A percentile compares a stretch with the other conserved stretches of the same genome.
Evolutionary conservation across 2,797 vertebrate species (phyloP).

Genomic region (Betta splendens): DNA sequence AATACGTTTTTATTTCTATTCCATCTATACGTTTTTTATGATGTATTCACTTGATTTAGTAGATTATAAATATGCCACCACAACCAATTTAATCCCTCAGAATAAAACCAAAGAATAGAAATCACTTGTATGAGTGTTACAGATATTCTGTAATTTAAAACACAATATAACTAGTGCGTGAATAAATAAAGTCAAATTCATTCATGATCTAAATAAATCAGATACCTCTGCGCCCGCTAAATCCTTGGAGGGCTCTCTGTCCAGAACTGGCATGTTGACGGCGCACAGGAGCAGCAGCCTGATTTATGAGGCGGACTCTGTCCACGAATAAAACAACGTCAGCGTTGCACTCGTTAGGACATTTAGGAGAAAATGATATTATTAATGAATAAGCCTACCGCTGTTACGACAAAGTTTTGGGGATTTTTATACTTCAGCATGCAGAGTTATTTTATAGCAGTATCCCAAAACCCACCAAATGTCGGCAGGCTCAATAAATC

Average conservation of each 20-base stretch:
- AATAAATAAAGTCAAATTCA: not conserved
- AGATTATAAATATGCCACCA: no score
- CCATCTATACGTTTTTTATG: not conserved
- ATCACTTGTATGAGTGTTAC: not conserved
- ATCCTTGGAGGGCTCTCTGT: slow-evolving; percentile 70
- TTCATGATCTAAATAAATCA: not conserved
- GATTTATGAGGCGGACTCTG: slow-evolving; percentile 47
- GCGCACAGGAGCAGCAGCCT: slow-evolving; percentile 29
- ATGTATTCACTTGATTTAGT: not conserved
- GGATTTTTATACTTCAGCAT: slow-evolving; percentile 3
- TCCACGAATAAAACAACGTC: slow-evolving; percentile 38
- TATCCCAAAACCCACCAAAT: not conserved
- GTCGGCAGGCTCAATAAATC: not conserved
- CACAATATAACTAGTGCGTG: not conserved
- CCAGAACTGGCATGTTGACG: slow-evolving; percentile 85
- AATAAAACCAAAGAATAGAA: not conserved
- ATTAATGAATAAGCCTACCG: not conserved
- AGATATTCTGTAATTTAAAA: not conserved
- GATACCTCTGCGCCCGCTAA: slow-evolving; percentile 65
- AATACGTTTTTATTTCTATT: not conserved
- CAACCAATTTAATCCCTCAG: not conserved
- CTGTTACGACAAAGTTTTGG: not conserved
- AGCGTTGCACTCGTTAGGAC: not conserved
- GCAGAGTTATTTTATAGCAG: not conserved
- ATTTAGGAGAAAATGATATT: not conserved